Base-by-base conservation (phyloP, 2,888 invertebrate genomes). In the Aleiodes leptofemur region DNA sequence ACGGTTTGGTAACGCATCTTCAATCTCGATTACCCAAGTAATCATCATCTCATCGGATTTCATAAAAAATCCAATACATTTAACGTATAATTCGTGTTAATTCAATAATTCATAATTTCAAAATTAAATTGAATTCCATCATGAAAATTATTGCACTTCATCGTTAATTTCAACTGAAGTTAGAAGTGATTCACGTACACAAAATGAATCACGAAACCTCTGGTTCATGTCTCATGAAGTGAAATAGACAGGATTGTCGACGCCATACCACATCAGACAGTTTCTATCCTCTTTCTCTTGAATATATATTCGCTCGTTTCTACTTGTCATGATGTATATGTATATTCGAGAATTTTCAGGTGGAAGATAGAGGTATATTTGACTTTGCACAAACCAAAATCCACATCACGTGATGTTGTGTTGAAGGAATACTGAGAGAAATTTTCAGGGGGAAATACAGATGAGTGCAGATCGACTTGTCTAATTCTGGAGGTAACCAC, bases 1-100 rank as follows among this genome's bases (percentile, higher is more conserved):
- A 79, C 73, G 77, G 77, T 53, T 43, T 4, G 73, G 69, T 74
- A 74, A 79, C 72, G 74, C 29, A 72, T 76, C 75, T 77, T 74
- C 77, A 79, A 66, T 69, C 73, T 77, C 70, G 71, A 75, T 79
- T 77, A 75, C 75, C 66, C 66, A 11, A 55, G 23, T 48, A 29
- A 53, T 66, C 72, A 71, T 59, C 48, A 57, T 57, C 66, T 23
- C 14, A 16, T 2, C 0, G 1, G 55, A 11, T n/a, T 55, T 55
- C 23, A 23, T 23, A 23, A 23, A 23, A 23, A 23, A 16, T 55
- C 3, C 0, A 43, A 43, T 43, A 43, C 11, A 43, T 7, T 43
- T 43, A 0, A 43, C 11, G 1, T 9, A 38, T 38, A 7, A 23
- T 9, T 29, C 23, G 13, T 57, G 31, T 38, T 38, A 9, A 34